A percentile compares a stretch with the other conserved stretches of the same genome.
Evolutionary conservation across 2,888 invertebrate genomes (phyloP).

Genomic region (Coelinius sp.): DNA sequence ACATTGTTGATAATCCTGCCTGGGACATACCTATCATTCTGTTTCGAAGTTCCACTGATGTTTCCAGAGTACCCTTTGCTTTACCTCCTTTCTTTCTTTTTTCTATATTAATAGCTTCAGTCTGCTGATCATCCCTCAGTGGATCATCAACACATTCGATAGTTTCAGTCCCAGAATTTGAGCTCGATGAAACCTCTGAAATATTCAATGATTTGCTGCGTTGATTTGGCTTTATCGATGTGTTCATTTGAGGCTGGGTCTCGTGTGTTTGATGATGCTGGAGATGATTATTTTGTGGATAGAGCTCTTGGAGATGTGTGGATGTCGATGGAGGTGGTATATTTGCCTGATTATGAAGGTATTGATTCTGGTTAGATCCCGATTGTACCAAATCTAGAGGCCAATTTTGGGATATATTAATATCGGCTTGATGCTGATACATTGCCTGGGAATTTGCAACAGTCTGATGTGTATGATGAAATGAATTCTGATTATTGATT

Average conservation of each 20-base stretch:
- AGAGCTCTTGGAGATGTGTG: slow-evolving; percentile 48
- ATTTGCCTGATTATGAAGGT: slow-evolving; percentile 38
- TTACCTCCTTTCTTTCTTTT: slow-evolving; percentile 68
- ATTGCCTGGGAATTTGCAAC: background rate
- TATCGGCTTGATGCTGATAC: background rate
- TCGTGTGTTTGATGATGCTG: slow-evolving; percentile 48
- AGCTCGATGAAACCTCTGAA: slow-evolving; percentile 50
- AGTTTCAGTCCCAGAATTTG: slow-evolving; percentile 51
- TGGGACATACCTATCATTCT: slow-evolving; percentile 70
- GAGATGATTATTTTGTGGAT: slow-evolving; percentile 50
- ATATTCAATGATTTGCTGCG: slow-evolving; percentile 29
- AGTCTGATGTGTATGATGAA: background rate
- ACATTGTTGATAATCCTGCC: slow-evolving; percentile 67
- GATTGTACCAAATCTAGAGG: background rate
- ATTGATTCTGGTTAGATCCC: slow-evolving; percentile 46
- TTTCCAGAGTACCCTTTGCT: slow-evolving; percentile 67
- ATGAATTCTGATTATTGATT: slow-evolving; percentile 9
- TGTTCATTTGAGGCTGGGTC: slow-evolving; percentile 49
- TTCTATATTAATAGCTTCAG: slow-evolving; percentile 26
- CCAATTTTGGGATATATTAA: background rate
- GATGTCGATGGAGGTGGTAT: slow-evolving; percentile 32
- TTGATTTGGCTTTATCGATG: slow-evolving; percentile 42
- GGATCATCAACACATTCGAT: slow-evolving; percentile 30
- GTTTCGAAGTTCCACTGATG: slow-evolving; percentile 68
- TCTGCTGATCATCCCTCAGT: slow-evolving; percentile 4